phyloP scores from a whole-genome alignment of 2,797 vertebrate genomes.

The Harpagifer antarcticus region DNA sequence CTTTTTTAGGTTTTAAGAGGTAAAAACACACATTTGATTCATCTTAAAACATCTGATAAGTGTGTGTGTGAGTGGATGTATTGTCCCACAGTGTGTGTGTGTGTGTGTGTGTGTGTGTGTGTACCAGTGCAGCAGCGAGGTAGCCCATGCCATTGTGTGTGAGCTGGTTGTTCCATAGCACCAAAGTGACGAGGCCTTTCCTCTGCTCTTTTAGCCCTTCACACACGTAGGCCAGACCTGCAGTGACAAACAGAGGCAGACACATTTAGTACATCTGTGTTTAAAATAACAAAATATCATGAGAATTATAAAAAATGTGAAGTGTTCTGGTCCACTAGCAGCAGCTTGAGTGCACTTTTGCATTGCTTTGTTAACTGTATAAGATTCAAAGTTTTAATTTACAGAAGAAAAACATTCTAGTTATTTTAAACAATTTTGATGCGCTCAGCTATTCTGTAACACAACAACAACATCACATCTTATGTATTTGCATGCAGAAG shows the following conservation, averaged over 20 bases:
- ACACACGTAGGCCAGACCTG: conserved; percentile 94
- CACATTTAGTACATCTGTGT: neutral
- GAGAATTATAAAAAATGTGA: neutral
- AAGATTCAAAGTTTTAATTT: neutral
- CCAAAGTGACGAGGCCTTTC: conserved; percentile 92
- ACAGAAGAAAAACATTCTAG: neutral
- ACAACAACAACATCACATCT: neutral
- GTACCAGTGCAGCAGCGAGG: conserved; percentile 93
- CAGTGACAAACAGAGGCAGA: conserved; percentile 15
- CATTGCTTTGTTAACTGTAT: too few species aligned
- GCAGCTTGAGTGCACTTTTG: neutral
- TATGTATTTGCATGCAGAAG: neutral
- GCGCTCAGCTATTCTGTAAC: neutral
- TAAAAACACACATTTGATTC: neutral
- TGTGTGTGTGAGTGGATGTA: conserved; percentile 5
- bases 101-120: conserved; percentile 40
- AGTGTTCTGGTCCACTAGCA: neutral
- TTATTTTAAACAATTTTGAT: neutral
- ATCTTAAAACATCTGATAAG: conserved; percentile 18
- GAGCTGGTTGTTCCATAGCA: conserved; percentile 98
- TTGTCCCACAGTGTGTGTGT: neutral
- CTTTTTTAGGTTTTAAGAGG: too few species aligned
- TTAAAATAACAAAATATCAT: neutral
- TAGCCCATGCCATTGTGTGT: conserved; percentile 96
- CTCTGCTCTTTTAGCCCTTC: conserved; percentile 97